Conservation (phyloP, 2,113 vertebrate genomes). For the Arothron firmamentum region DNA sequence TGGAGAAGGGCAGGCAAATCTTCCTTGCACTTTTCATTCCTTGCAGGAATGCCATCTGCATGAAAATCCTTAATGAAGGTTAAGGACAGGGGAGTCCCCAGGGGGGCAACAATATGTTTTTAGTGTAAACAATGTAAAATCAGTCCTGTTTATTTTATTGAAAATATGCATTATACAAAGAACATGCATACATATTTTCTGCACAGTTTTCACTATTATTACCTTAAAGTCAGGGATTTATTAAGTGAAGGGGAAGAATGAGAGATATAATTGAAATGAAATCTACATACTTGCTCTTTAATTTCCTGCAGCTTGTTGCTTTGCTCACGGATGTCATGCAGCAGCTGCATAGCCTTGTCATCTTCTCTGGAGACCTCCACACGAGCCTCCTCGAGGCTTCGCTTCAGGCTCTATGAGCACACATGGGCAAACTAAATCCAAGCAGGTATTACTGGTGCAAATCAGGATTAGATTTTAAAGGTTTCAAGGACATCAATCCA, state of each 20-base stretch:
- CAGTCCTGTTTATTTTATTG: too few species aligned
- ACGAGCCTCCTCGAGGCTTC: slow-evolving; percentile 96
- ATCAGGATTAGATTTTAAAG: slow-evolving; percentile 3
- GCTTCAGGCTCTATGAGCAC: slow-evolving; percentile 90
- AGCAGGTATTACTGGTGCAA: background rate
- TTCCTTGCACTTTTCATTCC: slow-evolving; percentile 16
- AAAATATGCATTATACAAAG: too few species aligned
- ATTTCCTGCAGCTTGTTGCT: slow-evolving; percentile 99
- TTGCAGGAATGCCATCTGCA: slow-evolving; percentile 48
- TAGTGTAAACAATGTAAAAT: too few species aligned
- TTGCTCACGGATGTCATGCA: slow-evolving; percentile 97
- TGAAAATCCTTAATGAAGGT: slow-evolving; percentile 51
- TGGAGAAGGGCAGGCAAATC: background rate
- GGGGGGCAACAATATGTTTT: slow-evolving; percentile 41
- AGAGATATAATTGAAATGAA: background rate
- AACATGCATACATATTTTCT: background rate
- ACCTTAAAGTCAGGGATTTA: slow-evolving; percentile 5
- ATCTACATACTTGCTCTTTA: slow-evolving; percentile 90
- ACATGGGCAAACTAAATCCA: slow-evolving; percentile 22
- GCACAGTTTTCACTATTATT: slow-evolving; percentile 1
- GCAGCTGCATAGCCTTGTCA: slow-evolving; percentile 96
- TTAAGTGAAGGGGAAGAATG: background rate
- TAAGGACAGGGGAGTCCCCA: slow-evolving; percentile 41
- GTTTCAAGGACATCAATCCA: background rate
- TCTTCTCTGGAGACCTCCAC: slow-evolving; percentile 99